Evolutionary conservation across 2,888 invertebrate species (phyloP).

Genomic region (Chydorus sphaericus): DNA sequence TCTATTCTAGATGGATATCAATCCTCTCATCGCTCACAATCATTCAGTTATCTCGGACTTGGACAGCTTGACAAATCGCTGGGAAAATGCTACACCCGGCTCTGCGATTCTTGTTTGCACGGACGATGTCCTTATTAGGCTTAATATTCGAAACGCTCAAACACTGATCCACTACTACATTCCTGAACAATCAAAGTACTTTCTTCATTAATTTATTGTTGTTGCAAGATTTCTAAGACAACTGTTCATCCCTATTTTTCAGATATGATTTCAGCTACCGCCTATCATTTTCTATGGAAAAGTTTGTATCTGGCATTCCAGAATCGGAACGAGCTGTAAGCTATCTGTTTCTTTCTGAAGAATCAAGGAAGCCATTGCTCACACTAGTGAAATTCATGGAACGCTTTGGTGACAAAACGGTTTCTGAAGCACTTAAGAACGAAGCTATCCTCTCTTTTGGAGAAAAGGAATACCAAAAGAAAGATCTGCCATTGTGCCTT

Average conservation of each 20-base stretch:
- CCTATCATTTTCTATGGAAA: slow-evolving; percentile 48
- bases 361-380: neutral
- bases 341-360: slow-evolving; percentile 1
- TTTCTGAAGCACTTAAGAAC: slow-evolving; percentile 22
- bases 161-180: slow-evolving; percentile 56
- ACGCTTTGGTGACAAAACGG: slow-evolving; percentile 27
- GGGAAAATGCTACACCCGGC: neutral
- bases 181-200: slow-evolving; percentile 38
- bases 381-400: slow-evolving; percentile 41
- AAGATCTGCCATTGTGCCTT: slow-evolving; percentile 37
- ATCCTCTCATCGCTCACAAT: neutral
- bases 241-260: too few species aligned
- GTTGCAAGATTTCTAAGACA: too few species aligned
- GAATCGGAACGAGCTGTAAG: slow-evolving; percentile 12
- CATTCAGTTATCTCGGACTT: neutral
- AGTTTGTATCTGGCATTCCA: slow-evolving; percentile 32
- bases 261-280: slow-evolving; percentile 54
- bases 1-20: neutral
- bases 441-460: slow-evolving; percentile 17
- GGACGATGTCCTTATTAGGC: slow-evolving; percentile 45
- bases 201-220: too few species aligned
- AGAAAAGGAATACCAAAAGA: slow-evolving; percentile 2
- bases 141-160: slow-evolving; percentile 47
- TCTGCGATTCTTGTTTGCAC: slow-evolving; percentile 44
- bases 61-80: neutral